phyloP scores from a whole-genome alignment of 1,140 invertebrate genomes.

The Lepidotrigona ventralis region DNA sequence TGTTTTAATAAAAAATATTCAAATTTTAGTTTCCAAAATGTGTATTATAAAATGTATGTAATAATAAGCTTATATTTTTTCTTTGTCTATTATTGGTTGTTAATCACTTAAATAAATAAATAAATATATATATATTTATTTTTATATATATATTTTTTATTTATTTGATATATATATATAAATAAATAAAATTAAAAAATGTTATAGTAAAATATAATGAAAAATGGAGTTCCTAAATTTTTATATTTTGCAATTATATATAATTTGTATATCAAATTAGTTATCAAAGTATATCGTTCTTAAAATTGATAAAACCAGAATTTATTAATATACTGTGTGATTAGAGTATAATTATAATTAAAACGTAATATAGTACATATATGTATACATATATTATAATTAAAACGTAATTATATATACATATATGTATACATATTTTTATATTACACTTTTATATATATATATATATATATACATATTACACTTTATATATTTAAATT shows the following conservation, averaged over 20 bases:
- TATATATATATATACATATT: not conserved
- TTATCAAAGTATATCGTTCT: not conserved
- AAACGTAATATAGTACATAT: too few relatives aligned
- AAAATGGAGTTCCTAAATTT: not conserved
- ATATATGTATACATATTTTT: not conserved
- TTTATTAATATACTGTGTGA: not conserved
- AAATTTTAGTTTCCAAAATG: not conserved
- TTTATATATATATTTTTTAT: too few relatives aligned
- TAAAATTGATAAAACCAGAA: slow-evolving; percentile 10
- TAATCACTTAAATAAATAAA: not conserved
- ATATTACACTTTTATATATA: not conserved
- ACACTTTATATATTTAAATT: not conserved
- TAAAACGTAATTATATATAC: too few relatives aligned
- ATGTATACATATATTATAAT: not conserved
- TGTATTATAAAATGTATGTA: not conserved
- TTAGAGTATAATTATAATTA: too few relatives aligned
- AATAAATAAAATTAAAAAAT: not conserved
- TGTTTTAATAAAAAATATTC: not conserved
- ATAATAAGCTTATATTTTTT: slow-evolving; percentile 10
- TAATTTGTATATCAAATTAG: not conserved
- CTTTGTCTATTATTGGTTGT: not conserved
- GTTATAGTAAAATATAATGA: not conserved
- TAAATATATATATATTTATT: not conserved
- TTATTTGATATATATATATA: too few relatives aligned
- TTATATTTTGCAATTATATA: not conserved